Conservation (phyloP, 2,797 vertebrate genomes). For the Micrastur ruficollis region DNA sequence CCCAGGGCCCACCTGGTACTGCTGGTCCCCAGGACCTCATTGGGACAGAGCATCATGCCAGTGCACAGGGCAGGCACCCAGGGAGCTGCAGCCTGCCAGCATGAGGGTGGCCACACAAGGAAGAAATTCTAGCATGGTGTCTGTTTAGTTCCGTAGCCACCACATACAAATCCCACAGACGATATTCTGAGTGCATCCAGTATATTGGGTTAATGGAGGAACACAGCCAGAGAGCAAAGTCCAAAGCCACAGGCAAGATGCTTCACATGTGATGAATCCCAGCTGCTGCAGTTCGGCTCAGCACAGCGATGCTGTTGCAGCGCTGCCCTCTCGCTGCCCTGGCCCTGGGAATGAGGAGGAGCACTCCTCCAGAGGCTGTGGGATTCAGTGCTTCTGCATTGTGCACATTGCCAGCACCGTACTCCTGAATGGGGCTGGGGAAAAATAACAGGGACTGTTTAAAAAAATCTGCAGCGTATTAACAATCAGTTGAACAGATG, state of each 20-base stretch:
- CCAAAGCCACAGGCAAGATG: not conserved
- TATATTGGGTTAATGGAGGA: not conserved
- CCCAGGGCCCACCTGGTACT: not conserved
- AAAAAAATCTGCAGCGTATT: not conserved
- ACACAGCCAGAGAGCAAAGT: not conserved
- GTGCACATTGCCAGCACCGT: fast-evolving
- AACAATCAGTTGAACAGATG: not conserved
- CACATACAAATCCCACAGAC: not conserved
- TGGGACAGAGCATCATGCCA: not conserved
- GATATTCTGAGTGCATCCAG: not conserved
- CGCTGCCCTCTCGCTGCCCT: not conserved
- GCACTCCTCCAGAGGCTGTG: too few relatives aligned
- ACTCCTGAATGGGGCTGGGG: not conserved
- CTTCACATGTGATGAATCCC: not conserved
- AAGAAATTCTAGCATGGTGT: not conserved
- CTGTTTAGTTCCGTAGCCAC: not conserved
- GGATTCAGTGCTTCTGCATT: not conserved
- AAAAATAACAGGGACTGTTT: too few relatives aligned
- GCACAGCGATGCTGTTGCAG: not conserved
- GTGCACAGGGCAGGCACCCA: too few relatives aligned
- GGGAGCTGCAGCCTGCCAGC: not conserved
- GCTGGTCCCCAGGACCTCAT: not conserved
- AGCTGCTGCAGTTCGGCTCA: not conserved
- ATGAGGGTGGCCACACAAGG: not conserved
- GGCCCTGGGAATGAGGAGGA: not conserved